Percentiles rank a stretch among this genome's conserved stretches.
These are phyloP conservation scores for Whitmania pigra DNA, from an alignment of 1,140 invertebrate species.

Conservation along the genomic window DNA sequence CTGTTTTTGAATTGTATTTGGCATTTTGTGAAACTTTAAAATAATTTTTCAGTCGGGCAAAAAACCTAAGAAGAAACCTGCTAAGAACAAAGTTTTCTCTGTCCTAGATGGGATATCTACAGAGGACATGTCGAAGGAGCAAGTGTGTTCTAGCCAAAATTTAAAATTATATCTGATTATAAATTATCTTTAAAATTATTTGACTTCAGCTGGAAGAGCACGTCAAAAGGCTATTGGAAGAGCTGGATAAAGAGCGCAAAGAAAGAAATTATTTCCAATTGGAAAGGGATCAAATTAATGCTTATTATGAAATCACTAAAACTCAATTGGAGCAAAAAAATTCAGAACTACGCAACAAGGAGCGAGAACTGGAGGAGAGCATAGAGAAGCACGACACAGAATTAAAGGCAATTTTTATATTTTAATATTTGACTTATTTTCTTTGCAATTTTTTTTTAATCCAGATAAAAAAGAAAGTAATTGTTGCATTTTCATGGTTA, in stretches of 20 bases:
- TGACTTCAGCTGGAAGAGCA: conserved; percentile 60
- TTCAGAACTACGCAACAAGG: conserved; percentile 58
- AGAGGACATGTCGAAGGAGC: conserved; percentile 80
- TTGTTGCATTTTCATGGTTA: background rate
- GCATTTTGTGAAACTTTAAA: too few relatives aligned
- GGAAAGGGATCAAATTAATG: conserved; percentile 81
- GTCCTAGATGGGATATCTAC: conserved; percentile 80
- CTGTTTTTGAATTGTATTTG: too few relatives aligned
- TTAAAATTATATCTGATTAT: background rate
- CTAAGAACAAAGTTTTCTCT: conserved; percentile 18
- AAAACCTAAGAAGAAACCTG: conserved; percentile 4
- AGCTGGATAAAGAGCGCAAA: conserved; percentile 80
- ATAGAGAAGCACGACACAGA: conserved; percentile 73
- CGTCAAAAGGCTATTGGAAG: conserved; percentile 69
- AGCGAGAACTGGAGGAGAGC: conserved; percentile 71
- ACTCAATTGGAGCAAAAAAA: conserved; percentile 68
- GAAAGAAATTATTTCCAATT: conserved; percentile 88
- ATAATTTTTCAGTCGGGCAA: background rate
- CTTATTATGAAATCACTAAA: conserved; percentile 83
- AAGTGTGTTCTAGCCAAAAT: conserved; percentile 40
- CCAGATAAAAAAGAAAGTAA: background rate
- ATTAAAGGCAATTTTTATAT: conserved; percentile 56
- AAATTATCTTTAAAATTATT: background rate
- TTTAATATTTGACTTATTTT: background rate
- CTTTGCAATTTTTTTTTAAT: background rate